Conservation (phyloP, 1,140 invertebrate species). For the Lordiphosa mommai region DNA sequence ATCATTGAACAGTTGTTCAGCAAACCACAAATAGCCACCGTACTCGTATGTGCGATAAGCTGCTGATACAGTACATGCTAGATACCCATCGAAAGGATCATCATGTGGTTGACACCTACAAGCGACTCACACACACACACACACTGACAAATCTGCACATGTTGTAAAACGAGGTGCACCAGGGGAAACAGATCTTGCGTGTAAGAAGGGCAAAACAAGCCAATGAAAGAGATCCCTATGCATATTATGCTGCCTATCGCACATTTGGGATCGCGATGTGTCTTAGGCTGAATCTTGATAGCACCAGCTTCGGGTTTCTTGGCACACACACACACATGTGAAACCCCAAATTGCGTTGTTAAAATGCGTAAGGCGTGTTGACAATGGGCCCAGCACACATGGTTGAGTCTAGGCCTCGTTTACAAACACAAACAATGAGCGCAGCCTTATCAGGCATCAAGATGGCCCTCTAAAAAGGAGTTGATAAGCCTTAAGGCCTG, state of each 20-base stretch:
- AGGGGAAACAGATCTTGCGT: constrained; percentile 19
- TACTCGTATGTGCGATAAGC: constrained; percentile 22
- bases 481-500: constrained; percentile 42
- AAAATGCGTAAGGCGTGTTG: constrained; percentile 70
- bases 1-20: neutral
- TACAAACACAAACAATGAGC: constrained; percentile 50
- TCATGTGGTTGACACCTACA: constrained; percentile 70
- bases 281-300: constrained; percentile 42
- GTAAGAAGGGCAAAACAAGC: constrained; percentile 29
- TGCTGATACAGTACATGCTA: constrained; percentile 8
- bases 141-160: constrained; percentile 56
- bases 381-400: constrained; percentile 48
- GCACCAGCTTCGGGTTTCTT: constrained; percentile 44
- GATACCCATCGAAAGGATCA: constrained; percentile 50
- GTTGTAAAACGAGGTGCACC: constrained; percentile 30
- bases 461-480: constrained; percentile 39
- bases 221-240: constrained; percentile 11
- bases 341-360: constrained; percentile 73
- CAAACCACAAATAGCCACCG: constrained; percentile 23
- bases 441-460: constrained; percentile 41
- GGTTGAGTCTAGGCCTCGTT: constrained; percentile 18
- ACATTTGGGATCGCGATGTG: constrained; percentile 30
- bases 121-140: constrained; percentile 1
- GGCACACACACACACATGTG: constrained; percentile 38
- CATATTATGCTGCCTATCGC: constrained; percentile 28